These are phyloP conservation scores for Mirza zaza DNA, from an alignment of 2,113 vertebrate genomes.

Conservation along the genomic window DNA sequence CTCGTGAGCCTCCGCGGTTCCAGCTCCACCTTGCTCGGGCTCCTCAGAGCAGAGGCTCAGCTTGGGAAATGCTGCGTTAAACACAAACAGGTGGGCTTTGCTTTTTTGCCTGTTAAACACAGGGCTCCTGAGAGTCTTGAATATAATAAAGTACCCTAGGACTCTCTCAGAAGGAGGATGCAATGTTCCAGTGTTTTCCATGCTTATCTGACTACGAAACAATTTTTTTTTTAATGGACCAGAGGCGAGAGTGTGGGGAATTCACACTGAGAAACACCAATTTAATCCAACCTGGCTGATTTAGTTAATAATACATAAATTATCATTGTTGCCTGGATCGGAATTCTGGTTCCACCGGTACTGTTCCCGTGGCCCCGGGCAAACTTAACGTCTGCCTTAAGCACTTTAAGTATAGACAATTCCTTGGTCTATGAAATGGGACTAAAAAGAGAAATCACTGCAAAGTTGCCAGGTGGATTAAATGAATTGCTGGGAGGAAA, in stretches of 20 bases:
- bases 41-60: neutral
- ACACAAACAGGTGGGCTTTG: neutral
- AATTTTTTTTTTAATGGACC: neutral
- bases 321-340: neutral
- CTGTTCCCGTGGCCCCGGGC: neutral
- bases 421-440: neutral
- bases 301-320: neutral
- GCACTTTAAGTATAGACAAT: neutral
- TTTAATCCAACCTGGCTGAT: neutral
- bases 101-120: neutral
- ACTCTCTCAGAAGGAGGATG: neutral
- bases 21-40: too few species aligned
- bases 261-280: neutral
- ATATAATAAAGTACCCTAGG: neutral
- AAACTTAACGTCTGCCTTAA: neutral
- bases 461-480: neutral
- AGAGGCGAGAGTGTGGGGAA: neutral
- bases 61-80: neutral
- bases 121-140: neutral
- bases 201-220: neutral
- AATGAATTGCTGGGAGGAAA: neutral
- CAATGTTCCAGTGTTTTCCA: neutral
- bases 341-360: neutral
- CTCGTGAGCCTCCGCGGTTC: neutral
- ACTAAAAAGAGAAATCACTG: neutral